These are phyloP conservation scores for Xylocampa areola DNA, from an alignment of 2,888 invertebrate genomes.

Conservation along the genomic window DNA sequence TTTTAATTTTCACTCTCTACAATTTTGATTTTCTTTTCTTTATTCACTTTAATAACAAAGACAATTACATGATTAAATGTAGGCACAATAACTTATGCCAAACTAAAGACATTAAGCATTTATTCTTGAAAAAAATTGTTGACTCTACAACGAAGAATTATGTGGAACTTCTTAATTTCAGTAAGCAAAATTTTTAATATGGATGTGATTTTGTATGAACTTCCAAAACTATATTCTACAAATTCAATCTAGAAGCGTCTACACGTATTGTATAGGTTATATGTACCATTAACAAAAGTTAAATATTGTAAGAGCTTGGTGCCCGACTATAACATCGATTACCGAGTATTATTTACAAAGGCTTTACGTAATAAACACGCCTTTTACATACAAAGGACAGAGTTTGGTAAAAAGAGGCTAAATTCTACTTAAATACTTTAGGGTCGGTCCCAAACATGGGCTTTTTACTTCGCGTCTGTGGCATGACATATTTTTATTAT, in stretches of 20 bases:
- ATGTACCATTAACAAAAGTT: not conserved
- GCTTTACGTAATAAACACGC: conserved; percentile 31
- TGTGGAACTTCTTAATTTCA: too few relatives aligned
- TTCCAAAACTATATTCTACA: not conserved
- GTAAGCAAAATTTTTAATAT: too few relatives aligned
- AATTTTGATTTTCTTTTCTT: not conserved
- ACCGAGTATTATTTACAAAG: conserved; percentile 32
- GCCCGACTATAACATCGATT: conserved; percentile 11
- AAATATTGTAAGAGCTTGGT: not conserved
- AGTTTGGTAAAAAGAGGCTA: conserved; percentile 36
- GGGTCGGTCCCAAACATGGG: conserved; percentile 41
- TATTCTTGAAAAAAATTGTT: too few relatives aligned
- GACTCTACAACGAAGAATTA: too few relatives aligned
- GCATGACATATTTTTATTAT: conserved; percentile 54
- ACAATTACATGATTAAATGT: too few relatives aligned
- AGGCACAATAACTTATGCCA: too few relatives aligned
- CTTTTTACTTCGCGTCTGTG: conserved; percentile 36
- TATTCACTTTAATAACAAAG: too few relatives aligned
- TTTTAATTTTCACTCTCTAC: not conserved
- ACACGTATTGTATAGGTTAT: not conserved
- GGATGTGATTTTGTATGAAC: not conserved
- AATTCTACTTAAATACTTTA: conserved; percentile 51
- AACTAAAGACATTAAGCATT: too few relatives aligned
- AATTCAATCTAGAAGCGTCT: not conserved
- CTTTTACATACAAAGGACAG: conserved; percentile 31